These are phyloP conservation scores for Stichopus horrens DNA, from an alignment of 53 echinoderm and acorn worm species.

Conservation along the genomic window DNA sequence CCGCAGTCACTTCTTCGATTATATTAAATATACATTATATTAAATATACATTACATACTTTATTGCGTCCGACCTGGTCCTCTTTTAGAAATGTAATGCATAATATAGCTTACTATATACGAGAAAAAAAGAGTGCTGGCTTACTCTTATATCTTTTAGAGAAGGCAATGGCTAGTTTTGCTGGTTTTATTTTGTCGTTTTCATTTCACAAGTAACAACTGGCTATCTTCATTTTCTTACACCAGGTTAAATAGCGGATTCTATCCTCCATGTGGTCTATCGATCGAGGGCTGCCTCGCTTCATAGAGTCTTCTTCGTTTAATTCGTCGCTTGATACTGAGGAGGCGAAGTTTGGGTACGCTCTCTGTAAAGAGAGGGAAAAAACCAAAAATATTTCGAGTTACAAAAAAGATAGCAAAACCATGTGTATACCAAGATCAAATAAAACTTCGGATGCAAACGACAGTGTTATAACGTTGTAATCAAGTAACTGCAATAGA, in stretches of 20 bases:
- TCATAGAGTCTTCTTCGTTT: neutral
- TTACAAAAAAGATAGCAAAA: neutral
- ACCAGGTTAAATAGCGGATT: slow-evolving; percentile 22
- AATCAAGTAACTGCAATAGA: too few species aligned
- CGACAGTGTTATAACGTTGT: too few species aligned
- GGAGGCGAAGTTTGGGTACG: slow-evolving; percentile 9
- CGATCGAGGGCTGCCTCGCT: slow-evolving; percentile 25
- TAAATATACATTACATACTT: too few species aligned
- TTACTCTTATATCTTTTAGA: neutral
- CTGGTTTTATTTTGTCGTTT: neutral
- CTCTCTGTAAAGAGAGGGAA: slow-evolving; percentile 6
- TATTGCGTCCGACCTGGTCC: too few species aligned
- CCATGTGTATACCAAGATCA: neutral
- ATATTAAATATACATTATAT: too few species aligned
- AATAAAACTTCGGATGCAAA: too few species aligned
- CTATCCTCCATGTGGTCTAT: slow-evolving; percentile 38
- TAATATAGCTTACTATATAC: too few species aligned
- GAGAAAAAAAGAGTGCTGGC: too few species aligned
- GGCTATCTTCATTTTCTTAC: slow-evolving; percentile 21
- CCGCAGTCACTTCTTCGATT: too few species aligned
- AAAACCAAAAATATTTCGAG: neutral
- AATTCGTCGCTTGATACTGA: neutral
- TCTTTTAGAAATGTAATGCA: too few species aligned
- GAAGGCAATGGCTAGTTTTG: neutral
- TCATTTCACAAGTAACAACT: neutral